phyloP scores from a whole-genome alignment of 2,797 vertebrate genomes.

The Gouania willdenowi region DNA sequence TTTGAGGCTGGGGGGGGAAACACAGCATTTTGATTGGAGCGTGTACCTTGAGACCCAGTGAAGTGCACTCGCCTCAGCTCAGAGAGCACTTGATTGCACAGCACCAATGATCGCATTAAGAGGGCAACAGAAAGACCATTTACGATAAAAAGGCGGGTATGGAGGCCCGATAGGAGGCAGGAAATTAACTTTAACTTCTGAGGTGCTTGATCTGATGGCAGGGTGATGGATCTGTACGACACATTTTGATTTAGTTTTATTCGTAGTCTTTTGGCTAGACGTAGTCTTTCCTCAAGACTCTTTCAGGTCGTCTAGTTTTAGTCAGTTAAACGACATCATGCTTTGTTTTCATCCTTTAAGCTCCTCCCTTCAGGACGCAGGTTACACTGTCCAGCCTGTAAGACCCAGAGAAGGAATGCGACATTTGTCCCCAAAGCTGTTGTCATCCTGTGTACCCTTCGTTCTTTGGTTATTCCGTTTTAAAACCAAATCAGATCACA shows the following conservation, averaged over 20 bases:
- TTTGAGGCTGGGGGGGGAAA: constrained; percentile 59
- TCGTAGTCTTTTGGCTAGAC: too few relatives aligned
- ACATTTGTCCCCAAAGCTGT: too few relatives aligned
- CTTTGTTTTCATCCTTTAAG: too few relatives aligned
- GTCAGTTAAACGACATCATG: too few relatives aligned
- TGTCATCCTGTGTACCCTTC: too few relatives aligned
- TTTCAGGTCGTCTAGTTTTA: too few relatives aligned
- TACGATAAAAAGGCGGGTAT: constrained; percentile 55
- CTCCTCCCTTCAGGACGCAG: too few relatives aligned
- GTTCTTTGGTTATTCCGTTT: too few relatives aligned
- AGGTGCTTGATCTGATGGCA: constrained; percentile 19
- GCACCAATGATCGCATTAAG: constrained; percentile 76
- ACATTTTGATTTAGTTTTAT: constrained; percentile 6
- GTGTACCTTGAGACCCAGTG: constrained; percentile 66
- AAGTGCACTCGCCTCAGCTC: constrained; percentile 72
- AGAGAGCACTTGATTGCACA: constrained; percentile 79
- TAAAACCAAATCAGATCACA: too few relatives aligned
- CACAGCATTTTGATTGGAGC: constrained; percentile 71
- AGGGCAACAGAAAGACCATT: constrained; percentile 70
- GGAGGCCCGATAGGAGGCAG: constrained; percentile 52
- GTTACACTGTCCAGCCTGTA: too few relatives aligned
- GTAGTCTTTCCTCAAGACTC: too few relatives aligned
- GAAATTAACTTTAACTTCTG: constrained; percentile 63
- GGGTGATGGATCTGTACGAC: constrained; percentile 27
- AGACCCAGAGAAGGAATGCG: too few relatives aligned